phyloP scores from a whole-genome alignment of 2,797 vertebrate genomes.

The Esox lucius region DNA sequence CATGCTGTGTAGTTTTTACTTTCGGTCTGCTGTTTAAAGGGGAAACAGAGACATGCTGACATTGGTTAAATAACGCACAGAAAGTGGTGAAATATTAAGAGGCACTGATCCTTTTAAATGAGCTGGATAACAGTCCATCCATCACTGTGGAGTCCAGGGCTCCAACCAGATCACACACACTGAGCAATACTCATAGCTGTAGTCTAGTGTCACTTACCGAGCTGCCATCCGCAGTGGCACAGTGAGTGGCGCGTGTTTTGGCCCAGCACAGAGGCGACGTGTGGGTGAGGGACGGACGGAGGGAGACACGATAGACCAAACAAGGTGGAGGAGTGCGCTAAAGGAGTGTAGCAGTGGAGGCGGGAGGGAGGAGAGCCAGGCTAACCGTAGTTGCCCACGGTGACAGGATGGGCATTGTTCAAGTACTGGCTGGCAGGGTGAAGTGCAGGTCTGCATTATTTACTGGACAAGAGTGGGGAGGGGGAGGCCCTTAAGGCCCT shows the following conservation, averaged over 20 bases:
- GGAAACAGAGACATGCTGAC: background rate
- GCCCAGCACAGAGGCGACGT: conserved; percentile 7
- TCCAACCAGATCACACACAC: background rate
- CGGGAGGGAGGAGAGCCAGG: conserved; percentile 36
- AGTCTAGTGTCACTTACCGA: conserved; percentile 20
- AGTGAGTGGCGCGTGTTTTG: conserved; percentile 16
- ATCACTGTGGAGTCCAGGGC: background rate
- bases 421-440: conserved; percentile 47
- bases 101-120: background rate
- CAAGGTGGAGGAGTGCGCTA: conserved; percentile 2
- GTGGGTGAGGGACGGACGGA: conserved; percentile 16
- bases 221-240: conserved; percentile 25
- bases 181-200: background rate
- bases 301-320: conserved; percentile 2
- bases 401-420: conserved; percentile 56
- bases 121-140: background rate
- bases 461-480: conserved; percentile 54
- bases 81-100: conserved; percentile 23
- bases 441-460: conserved; percentile 59
- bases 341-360: conserved; percentile 21
- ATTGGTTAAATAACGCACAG: conserved; percentile 24
- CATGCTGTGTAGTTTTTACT: background rate
- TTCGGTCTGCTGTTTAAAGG: background rate
- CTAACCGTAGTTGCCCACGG: conserved; percentile 45
- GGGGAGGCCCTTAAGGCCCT: conserved; percentile 11